These are phyloP conservation scores for Linnaemya vulpina DNA, from an alignment of 2,888 invertebrate species.

Conservation along the genomic window DNA sequence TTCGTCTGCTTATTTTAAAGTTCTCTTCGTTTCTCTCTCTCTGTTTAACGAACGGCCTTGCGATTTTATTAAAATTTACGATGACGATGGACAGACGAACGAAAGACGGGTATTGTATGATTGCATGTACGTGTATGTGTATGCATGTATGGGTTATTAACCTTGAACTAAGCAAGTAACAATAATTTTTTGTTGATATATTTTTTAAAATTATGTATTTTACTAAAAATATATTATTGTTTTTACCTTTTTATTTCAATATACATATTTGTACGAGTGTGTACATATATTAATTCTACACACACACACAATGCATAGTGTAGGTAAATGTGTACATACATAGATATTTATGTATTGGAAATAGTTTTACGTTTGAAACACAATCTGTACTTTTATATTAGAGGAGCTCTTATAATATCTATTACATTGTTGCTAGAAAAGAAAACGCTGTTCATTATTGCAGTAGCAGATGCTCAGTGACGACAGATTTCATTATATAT, in stretches of 20 bases:
- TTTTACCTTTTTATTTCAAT: conserved; percentile 40
- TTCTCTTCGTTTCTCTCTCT: conserved; percentile 37
- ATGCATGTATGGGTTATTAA: conserved; percentile 63
- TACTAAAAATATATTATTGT: conserved; percentile 41
- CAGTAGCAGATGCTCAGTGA: too few relatives aligned
- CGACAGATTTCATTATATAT: too few relatives aligned
- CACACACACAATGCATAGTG: background rate
- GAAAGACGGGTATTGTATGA: conserved; percentile 9
- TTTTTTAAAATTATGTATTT: conserved; percentile 35
- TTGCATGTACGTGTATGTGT: conserved; percentile 49
- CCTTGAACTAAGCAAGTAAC: conserved; percentile 64
- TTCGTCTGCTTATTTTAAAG: conserved; percentile 20
- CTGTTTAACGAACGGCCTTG: conserved; percentile 56
- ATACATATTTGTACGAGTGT: conserved; percentile 7
- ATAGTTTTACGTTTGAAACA: background rate
- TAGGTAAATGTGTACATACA: background rate
- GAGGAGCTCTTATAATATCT: too few relatives aligned
- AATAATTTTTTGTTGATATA: conserved; percentile 48
- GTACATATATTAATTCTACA: background rate
- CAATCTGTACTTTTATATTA: background rate
- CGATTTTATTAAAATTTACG: conserved; percentile 40
- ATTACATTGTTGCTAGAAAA: too few relatives aligned
- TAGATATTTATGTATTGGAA: background rate
- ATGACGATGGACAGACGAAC: conserved; percentile 26
- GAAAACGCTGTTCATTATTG: too few relatives aligned